Conservation (phyloP, 2,113 vertebrate genomes). For the Desmodus rotundus region DNA sequence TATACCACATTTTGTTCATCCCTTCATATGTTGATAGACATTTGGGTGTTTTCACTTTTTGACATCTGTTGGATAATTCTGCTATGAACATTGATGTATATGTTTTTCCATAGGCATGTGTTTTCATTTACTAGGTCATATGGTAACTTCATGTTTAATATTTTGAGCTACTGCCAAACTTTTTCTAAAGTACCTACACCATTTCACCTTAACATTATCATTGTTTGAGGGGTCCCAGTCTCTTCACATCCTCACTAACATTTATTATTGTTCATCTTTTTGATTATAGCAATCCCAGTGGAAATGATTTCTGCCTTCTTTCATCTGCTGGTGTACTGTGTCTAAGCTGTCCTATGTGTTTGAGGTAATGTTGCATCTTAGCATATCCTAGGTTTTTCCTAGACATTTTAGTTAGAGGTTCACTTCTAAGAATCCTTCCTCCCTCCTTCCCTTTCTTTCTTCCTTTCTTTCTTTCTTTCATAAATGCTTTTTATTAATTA, state of each 20-base stretch:
- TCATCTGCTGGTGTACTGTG: not conserved
- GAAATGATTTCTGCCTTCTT: not conserved
- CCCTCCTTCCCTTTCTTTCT: no score
- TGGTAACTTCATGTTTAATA: not conserved
- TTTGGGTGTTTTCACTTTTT: not conserved
- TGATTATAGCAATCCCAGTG: not conserved
- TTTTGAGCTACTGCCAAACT: no score
- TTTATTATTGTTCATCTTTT: no score
- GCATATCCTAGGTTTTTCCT: not conserved
- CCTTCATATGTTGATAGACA: no score
- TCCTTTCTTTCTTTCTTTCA: no score
- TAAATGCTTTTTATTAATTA: no score
- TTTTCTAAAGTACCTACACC: no score
- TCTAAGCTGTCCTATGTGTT: not conserved
- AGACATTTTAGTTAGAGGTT: not conserved
- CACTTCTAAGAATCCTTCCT: not conserved
- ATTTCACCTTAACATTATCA: no score
- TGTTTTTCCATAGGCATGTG: not conserved
- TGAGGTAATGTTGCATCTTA: not conserved
- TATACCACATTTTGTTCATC: no score
- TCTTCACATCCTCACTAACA: no score
- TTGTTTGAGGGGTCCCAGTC: no score
- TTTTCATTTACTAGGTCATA: not conserved
- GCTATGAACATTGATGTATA: not conserved
- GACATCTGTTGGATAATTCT: not conserved